Evolutionary conservation across 2,888 invertebrate genomes (phyloP), one percentile per base, ranked within the genome.

Genomic region (Lasioglossum vierecki): DNA sequence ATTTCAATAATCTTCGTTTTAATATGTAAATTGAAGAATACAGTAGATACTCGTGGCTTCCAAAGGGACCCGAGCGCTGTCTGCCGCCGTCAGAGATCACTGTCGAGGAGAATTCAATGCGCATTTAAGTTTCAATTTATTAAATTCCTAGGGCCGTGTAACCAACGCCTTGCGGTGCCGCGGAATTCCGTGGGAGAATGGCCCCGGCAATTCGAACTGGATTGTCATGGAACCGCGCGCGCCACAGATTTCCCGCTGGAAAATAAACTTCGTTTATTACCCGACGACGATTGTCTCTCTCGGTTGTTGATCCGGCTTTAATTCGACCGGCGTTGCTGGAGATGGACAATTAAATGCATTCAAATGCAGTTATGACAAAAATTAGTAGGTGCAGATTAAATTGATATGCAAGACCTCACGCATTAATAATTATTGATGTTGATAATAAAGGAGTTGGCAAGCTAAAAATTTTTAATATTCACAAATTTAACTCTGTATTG

Each of bases 51-150:
- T 44, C 13, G 44, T 44, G 44, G 44, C 44, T 44, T 44, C 41
- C 44, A 44, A 44, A 0, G 44, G 4, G 4, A 44, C 4, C 44
- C 4, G 13, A 44, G 44, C 11, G 13, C 44, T 44, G 44, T 44
- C 22, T 30, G 44, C 5, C 4, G 13, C 8, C 2, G 66, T 3
- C 26, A 3, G 44, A 63, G 18, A 44, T 49, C 26, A 22, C 30
- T 18, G 41, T 46, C 9, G 5, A 60, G 11, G 11, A 18, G 75
- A 76, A 80, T 80, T 76, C 74, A 76, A 80, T 63, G 72, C 70
- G 57, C 35, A 44, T 70, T 82, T 79, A 70, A 66, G 13, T 53
- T 74, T 57, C 41, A 68, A 79, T 82, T 82, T 76, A 82, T 79
- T 74, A 72, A 77, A 77, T 49, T 57, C 53, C 30, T 26, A 5